These are phyloP conservation scores for Thelaira solivaga DNA, from an alignment of 2,888 invertebrate species.

Conservation along the genomic window DNA sequence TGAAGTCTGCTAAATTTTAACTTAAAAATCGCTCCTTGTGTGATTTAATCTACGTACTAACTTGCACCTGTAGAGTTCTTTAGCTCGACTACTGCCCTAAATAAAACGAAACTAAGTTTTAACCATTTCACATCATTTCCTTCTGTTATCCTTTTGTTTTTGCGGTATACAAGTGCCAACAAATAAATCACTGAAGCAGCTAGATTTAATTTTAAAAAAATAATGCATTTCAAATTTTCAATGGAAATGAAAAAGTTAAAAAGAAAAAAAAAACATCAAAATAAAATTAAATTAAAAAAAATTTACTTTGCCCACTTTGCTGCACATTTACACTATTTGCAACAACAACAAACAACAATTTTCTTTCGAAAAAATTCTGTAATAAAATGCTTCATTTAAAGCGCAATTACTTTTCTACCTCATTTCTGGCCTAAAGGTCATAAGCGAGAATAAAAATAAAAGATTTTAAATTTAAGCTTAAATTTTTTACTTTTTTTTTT, in stretches of 20 bases:
- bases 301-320: conserved; percentile 13
- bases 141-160: neutral
- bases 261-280: neutral
- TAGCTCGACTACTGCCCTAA: too few relatives aligned
- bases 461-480: conserved; percentile 15
- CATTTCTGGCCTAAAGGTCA: conserved; percentile 33
- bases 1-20: too few relatives aligned
- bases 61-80: too few relatives aligned
- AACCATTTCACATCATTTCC: conserved; percentile 7
- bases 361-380: conserved; percentile 26
- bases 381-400: conserved; percentile 59
- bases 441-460: neutral
- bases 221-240: conserved; percentile 27
- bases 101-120: too few relatives aligned
- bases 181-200: conserved; percentile 22
- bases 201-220: conserved; percentile 19
- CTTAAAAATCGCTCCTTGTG: too few relatives aligned
- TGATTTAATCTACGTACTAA: too few relatives aligned
- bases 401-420: conserved; percentile 28
- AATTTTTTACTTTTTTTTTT: too few relatives aligned
- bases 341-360: conserved; percentile 6
- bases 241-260: conserved; percentile 1
- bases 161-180: neutral
- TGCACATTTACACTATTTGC: conserved; percentile 16
- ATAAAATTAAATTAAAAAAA: conserved; percentile 7